Conservation (phyloP, 2,797 vertebrate species). For the Enoplosus armatus region DNA sequence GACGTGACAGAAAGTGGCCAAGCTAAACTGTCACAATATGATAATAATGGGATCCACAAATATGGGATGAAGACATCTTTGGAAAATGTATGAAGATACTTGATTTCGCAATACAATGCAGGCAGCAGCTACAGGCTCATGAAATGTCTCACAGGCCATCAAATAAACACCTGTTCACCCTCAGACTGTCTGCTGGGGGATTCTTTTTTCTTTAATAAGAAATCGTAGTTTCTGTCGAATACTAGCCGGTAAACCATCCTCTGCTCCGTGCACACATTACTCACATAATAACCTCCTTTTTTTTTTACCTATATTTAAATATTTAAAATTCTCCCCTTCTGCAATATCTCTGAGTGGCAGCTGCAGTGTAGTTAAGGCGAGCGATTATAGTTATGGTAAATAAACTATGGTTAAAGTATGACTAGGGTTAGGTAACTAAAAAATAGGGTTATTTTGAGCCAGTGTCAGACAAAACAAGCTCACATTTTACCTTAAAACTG, state of each 20-base stretch:
- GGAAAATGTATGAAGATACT: not conserved
- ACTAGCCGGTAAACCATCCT: not conserved
- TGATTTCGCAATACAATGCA: not conserved
- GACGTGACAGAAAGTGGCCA: not conserved
- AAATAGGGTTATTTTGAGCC: not conserved
- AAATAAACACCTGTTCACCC: constrained; percentile 13
- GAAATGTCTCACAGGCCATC: not conserved
- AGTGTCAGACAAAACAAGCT: not conserved
- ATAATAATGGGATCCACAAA: not conserved
- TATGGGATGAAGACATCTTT: not conserved
- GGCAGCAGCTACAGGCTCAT: constrained; percentile 1
- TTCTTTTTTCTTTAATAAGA: no score
- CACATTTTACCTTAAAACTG: not conserved
- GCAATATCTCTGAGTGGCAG: no score
- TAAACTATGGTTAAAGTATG: no score
- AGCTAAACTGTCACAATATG: not conserved
- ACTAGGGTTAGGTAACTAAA: no score
- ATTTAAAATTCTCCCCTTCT: not conserved
- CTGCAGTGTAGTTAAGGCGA: no score
- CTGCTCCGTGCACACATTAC: no score
- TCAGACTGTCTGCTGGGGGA: not conserved
- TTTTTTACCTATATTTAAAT: no score
- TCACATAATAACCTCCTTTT: no score
- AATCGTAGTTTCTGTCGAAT: not conserved
- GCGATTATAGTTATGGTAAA: no score